Conservation (phyloP, 2,113 vertebrate species). For the Podilymbus podiceps region DNA sequence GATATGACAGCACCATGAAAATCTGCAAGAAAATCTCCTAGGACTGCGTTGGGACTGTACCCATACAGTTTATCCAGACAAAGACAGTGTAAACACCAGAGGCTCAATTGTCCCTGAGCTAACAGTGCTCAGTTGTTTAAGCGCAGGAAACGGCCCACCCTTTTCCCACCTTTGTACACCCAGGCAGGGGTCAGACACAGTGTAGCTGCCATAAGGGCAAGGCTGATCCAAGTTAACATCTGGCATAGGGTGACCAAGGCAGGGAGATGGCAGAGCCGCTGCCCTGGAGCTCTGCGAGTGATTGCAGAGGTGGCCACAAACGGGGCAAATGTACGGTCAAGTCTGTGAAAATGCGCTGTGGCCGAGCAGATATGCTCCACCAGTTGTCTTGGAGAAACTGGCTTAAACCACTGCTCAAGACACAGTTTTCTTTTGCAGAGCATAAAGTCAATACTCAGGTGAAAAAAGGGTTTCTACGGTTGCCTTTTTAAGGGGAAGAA, state of each 20-base stretch:
- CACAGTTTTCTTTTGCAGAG: not conserved
- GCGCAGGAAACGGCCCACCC: slow-evolving; percentile 49
- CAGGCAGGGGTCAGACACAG: slow-evolving; percentile 45
- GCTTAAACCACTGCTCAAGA: not conserved
- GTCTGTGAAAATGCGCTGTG: not conserved
- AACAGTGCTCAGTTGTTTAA: slow-evolving; percentile 47
- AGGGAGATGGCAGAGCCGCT: not conserved
- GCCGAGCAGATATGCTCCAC: not conserved
- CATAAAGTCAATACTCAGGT: not conserved
- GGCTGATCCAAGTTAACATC: not conserved
- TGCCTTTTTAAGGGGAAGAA: not conserved
- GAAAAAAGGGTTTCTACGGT: not conserved
- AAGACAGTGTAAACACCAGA: slow-evolving; percentile 64
- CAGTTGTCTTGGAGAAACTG: not conserved
- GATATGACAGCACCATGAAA: not conserved
- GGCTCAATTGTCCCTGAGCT: slow-evolving; percentile 56
- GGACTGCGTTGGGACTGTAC: not conserved
- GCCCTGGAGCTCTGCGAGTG: not conserved
- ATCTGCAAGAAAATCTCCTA: slow-evolving; percentile 41
- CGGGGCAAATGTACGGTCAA: fast-evolving
- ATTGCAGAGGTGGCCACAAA: not conserved
- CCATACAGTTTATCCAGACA: slow-evolving; percentile 52
- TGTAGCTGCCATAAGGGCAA: slow-evolving; percentile 3
- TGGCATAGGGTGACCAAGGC: not conserved
- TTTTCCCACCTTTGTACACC: slow-evolving; percentile 67